These are phyloP conservation scores for Elaeidobius kamerunicus DNA, from an alignment of 2,888 invertebrate genomes.

Conservation along the genomic window DNA sequence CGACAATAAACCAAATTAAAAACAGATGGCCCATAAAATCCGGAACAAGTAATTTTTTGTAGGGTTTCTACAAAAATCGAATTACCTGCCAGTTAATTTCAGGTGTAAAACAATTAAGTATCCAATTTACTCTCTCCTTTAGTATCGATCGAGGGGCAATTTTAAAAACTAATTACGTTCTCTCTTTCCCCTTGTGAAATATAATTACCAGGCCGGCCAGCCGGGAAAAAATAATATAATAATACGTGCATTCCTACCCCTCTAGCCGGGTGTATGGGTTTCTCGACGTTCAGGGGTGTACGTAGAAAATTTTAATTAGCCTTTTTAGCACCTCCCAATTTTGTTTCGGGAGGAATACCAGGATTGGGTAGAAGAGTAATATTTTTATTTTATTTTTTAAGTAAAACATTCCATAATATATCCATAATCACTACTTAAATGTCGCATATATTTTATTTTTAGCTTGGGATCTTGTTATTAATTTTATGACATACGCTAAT, in stretches of 20 bases:
- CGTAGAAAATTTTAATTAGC: no score
- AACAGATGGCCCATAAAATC: constrained; percentile 19
- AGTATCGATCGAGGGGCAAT: constrained; percentile 40
- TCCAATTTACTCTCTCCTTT: constrained; percentile 32
- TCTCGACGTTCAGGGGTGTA: constrained; percentile 12
- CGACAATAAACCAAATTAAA: constrained; percentile 17
- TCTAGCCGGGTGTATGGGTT: constrained; percentile 18
- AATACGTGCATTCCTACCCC: constrained; percentile 26
- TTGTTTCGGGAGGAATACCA: no score
- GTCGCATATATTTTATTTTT: no score
- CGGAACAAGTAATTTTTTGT: constrained; percentile 22
- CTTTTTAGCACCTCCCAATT: no score
- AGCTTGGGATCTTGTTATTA: no score
- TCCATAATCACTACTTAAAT: no score
- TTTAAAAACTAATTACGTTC: constrained; percentile 50
- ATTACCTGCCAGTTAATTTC: constrained; percentile 25
- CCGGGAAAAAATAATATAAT: constrained; percentile 32
- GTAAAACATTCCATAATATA: no score
- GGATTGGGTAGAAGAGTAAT: no score
- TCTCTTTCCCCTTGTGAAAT: constrained; percentile 43
- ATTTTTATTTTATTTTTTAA: no score
- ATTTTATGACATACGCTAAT: no score
- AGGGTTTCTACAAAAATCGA: constrained; percentile 22
- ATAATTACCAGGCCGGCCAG: constrained; percentile 42
- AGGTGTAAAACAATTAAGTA: constrained; percentile 31